Evolutionary conservation across 2,797 vertebrate species (phyloP).

Genomic region (Muscicapa comitata): DNA sequence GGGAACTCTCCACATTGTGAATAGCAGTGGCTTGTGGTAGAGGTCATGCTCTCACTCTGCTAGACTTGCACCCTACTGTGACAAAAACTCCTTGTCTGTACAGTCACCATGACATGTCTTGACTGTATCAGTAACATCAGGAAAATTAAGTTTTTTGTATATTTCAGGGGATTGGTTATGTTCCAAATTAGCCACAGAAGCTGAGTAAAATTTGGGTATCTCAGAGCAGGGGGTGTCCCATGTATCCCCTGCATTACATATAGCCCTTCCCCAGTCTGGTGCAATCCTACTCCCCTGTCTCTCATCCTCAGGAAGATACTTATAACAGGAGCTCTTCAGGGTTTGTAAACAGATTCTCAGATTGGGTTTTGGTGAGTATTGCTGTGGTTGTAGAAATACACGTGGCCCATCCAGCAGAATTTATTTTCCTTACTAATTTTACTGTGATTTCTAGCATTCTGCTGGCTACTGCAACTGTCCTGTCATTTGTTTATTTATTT

Average conservation of each 20-base stretch:
- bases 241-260: neutral
- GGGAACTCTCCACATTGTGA: neutral
- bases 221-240: neutral
- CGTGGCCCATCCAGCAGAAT: neutral
- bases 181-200: neutral
- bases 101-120: neutral
- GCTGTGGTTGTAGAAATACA: neutral
- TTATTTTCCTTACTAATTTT: neutral
- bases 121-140: neutral
- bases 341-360: neutral
- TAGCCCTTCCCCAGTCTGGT: neutral
- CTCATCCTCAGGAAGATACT: neutral
- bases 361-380: neutral
- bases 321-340: neutral
- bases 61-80: neutral
- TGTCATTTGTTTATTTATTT: constrained; percentile 9
- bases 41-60: neutral
- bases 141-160: neutral
- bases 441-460: neutral
- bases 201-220: neutral
- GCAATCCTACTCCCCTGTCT: neutral
- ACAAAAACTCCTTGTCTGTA: neutral
- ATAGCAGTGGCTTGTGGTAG: neutral
- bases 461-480: constrained; percentile 3
- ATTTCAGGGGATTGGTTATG: neutral